Percentiles rank a stretch among this genome's conserved stretches.
phyloP scores from a whole-genome alignment of 2,113 vertebrate species.

The Sturnus vulgaris region DNA sequence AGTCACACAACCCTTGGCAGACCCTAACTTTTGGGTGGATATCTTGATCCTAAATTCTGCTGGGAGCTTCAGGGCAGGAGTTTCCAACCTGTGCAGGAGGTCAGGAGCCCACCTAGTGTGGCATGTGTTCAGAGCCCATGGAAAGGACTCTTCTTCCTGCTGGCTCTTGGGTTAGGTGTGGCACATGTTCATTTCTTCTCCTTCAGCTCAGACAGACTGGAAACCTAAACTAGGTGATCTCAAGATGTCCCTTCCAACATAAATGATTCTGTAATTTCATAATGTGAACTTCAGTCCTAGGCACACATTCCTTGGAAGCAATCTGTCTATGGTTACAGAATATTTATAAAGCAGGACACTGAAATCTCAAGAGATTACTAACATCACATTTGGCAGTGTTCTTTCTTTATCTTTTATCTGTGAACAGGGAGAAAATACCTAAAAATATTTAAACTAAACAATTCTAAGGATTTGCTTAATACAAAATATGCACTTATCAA shows the following conservation, averaged over 20 bases:
- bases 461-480: background rate
- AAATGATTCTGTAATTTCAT: background rate
- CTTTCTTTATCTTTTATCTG: background rate
- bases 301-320: background rate
- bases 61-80: background rate
- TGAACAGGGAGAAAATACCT: background rate
- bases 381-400: background rate
- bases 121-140: background rate
- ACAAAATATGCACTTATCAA: background rate
- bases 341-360: background rate
- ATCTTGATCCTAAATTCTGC: background rate
- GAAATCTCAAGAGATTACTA: background rate
- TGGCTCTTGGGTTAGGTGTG: background rate
- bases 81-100: background rate
- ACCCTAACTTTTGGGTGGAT: background rate
- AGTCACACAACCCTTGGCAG: background rate
- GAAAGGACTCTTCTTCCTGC: background rate
- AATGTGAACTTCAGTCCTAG: background rate
- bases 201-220: background rate
- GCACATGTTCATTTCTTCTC: background rate
- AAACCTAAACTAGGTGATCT: background rate
- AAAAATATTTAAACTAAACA: background rate
- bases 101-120: fast-evolving
- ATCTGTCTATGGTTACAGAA: background rate
- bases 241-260: background rate